phyloP scores from a whole-genome alignment of 2,113 vertebrate genomes.

The Condylura cristata region DNA sequence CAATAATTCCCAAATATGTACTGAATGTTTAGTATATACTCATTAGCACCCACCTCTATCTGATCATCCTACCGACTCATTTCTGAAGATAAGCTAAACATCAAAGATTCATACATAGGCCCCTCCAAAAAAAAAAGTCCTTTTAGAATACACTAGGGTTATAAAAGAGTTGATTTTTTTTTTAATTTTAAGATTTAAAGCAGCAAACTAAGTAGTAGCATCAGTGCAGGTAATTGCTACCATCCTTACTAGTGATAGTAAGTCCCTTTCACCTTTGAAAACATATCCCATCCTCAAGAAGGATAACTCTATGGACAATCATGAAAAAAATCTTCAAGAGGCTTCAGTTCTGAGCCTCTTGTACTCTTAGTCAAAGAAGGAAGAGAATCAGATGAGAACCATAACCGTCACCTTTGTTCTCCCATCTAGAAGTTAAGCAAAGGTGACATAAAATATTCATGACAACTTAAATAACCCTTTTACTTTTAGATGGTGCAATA shows the following conservation, averaged over 20 bases:
- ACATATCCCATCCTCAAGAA: not conserved
- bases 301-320: not conserved
- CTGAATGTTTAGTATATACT: not conserved
- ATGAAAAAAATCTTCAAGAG: not conserved
- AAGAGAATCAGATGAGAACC: not conserved
- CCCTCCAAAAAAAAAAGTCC: not conserved
- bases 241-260: not conserved
- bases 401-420: not conserved
- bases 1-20: not conserved
- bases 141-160: not conserved
- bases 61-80: not conserved
- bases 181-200: not conserved
- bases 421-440: not conserved
- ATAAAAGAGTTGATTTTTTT: not conserved
- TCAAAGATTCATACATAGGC: not conserved
- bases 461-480: slow-evolving; percentile 27
- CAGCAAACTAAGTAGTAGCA: not conserved
- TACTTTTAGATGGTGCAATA: not conserved
- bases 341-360: not conserved
- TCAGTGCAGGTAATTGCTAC: not conserved
- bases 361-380: not conserved
- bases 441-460: slow-evolving; percentile 36
- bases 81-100: not conserved
- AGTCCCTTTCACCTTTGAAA: not conserved
- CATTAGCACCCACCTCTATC: not conserved